Evolutionary conservation across 2,888 invertebrate genomes (phyloP), one percentile per base, ranked within the genome.

Genomic region (Zele albiditarsus): DNA sequence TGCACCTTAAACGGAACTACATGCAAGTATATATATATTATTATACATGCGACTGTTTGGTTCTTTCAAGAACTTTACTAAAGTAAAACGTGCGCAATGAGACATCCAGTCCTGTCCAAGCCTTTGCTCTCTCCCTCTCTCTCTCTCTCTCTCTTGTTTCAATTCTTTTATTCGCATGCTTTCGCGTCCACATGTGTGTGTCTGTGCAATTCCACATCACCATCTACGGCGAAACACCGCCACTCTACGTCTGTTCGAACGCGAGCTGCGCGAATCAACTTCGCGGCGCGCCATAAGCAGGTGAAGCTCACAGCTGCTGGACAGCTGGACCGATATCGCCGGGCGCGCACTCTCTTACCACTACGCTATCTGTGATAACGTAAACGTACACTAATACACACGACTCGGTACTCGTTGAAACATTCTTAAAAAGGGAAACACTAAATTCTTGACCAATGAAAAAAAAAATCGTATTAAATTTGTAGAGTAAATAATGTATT

Each of bases 281-380:
- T 73, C 63, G 80, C 76, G 74, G 76, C 79, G 70, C 74, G 68
- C 71, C 75, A 31, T 46, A 71, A 84, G 88, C 88, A 89, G 88
- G 89, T 89, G 89, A 88, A 86, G 83, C 83, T 72, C 76, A 83
- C 88, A 86, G 85, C 86, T 78, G 75, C 75, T 74, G 84, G 83
- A 87, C 86, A 85, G 86, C 86, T 84, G 87, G 86, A 87, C 87
- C 87, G 86, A 88, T 87, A 87, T 87, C 69, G 76, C 28, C 63
- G 60, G 75, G 70, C 69, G 69, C 72, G 57, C 31, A 66, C 58
- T 60, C 63, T n/a, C 38, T 65, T 38, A 65, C 38, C 5, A 3
- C 31, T 28, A 31, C 23, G 42, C 53, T 53, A 46, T 57, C 65
- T 38, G 46, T 71, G 66, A 69, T 77, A 66, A 62, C 31, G 14